Conservation (phyloP, 2,113 vertebrate species). For the Onychostoma macrolepis region DNA sequence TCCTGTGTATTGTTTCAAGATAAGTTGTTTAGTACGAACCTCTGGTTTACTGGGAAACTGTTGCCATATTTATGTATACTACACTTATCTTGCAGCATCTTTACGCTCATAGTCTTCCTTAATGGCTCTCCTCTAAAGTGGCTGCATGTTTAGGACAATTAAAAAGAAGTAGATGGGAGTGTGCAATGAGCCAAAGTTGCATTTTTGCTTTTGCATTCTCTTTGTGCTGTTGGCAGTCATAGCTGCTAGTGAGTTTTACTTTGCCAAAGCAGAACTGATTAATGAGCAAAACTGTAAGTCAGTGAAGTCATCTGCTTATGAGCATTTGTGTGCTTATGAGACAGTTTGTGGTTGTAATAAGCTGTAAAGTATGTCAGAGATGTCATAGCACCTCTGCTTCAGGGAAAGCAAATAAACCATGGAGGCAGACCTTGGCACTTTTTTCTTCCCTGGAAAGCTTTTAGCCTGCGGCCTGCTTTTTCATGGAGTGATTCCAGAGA, state of each 20-base stretch:
- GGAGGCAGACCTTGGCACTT: constrained; percentile 8
- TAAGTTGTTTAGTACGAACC: neutral
- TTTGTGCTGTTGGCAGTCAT: constrained; percentile 32
- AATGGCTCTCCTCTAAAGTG: neutral
- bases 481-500: constrained; percentile 5
- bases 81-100: neutral
- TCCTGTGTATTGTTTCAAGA: neutral
- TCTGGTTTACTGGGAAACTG: neutral
- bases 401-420: constrained; percentile 14
- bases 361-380: constrained; percentile 44
- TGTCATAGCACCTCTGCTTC: constrained; percentile 28
- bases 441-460: constrained; percentile 32
- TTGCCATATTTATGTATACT: constrained; percentile 8
- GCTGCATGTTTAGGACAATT: constrained; percentile 19
- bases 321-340: constrained; percentile 23
- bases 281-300: constrained; percentile 32
- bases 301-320: constrained; percentile 51
- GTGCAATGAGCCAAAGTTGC: neutral
- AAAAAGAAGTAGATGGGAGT: constrained; percentile 23
- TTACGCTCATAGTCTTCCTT: neutral
- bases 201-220: constrained; percentile 30
- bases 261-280: constrained; percentile 34
- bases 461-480: constrained; percentile 19
- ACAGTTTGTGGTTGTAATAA: constrained; percentile 15
- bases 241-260: neutral